These are phyloP conservation scores for Triplophysa dalaica DNA, from an alignment of 2,113 vertebrate species.

Conservation along the genomic window DNA sequence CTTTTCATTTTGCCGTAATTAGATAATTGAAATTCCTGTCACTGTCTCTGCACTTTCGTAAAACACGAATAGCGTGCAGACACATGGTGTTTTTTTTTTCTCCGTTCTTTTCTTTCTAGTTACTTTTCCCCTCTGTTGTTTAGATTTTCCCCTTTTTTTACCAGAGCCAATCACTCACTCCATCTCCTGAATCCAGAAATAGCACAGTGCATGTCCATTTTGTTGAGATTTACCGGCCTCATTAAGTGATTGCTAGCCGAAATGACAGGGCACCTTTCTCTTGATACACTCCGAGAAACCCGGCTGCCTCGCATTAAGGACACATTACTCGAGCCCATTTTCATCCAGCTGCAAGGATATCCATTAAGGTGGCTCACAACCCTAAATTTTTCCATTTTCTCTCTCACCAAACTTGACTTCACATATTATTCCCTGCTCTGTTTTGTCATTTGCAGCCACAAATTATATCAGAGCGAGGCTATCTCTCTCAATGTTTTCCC, in stretches of 20 bases:
- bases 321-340: constrained; percentile 73
- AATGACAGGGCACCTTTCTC: constrained; percentile 88
- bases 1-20: constrained; percentile 99
- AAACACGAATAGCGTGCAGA: constrained; percentile 77
- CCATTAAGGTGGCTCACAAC: constrained; percentile 80
- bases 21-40: constrained; percentile 99
- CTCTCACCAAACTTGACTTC: constrained; percentile 81
- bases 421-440: constrained; percentile 78
- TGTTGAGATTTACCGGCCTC: constrained; percentile 83
- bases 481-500: constrained; percentile 74
- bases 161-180: constrained; percentile 82
- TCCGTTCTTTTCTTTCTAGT: constrained; percentile 56
- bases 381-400: constrained; percentile 83
- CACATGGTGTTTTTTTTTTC: constrained; percentile 70
- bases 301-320: constrained; percentile 80
- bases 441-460: constrained; percentile 80
- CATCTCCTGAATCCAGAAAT: constrained; percentile 84
- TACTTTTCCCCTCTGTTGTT: constrained; percentile 49
- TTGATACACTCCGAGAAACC: constrained; percentile 77
- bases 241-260: constrained; percentile 96
- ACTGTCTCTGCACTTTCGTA: constrained; percentile 95
- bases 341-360: constrained; percentile 70
- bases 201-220: constrained; percentile 87
- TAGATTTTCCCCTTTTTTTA: constrained; percentile 68
- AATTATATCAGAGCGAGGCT: constrained; percentile 80